Percentiles rank a stretch among this genome's conserved stretches.
Evolutionary conservation across 2,797 vertebrate genomes (phyloP).

Genomic region (Epinephelus awoara): DNA sequence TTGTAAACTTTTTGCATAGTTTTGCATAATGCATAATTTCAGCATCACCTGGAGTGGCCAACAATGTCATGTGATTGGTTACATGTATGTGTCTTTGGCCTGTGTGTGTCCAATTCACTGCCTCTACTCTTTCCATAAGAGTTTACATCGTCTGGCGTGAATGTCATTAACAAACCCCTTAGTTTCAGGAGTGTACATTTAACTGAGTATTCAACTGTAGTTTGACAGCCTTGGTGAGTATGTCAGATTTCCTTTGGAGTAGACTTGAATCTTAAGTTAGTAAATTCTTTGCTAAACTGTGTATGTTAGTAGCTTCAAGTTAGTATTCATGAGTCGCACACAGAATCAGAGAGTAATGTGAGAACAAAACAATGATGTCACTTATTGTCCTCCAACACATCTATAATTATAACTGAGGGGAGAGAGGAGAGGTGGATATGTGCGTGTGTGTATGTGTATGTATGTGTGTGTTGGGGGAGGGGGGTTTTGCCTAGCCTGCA

Average conservation of each 20-base stretch:
- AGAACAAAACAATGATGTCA: conserved; percentile 76
- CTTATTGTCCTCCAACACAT: conserved; percentile 71
- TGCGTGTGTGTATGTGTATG: conserved; percentile 4
- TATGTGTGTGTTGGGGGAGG: conserved; percentile 26
- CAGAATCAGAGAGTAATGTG: conserved; percentile 48
- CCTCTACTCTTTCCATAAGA: neutral
- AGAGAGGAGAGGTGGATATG: conserved; percentile 20
- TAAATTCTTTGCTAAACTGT: neutral
- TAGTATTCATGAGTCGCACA: conserved; percentile 49
- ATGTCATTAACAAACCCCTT: conserved; percentile 12
- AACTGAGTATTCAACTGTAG: neutral
- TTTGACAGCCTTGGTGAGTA: neutral
- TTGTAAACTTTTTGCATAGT: neutral
- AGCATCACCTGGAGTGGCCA: neutral
- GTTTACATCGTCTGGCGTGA: neutral
- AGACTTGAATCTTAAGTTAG: neutral
- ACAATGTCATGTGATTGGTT: neutral
- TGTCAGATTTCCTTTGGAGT: neutral
- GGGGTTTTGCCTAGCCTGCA: conserved; percentile 60
- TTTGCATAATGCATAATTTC: neutral
- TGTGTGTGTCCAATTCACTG: conserved; percentile 9
- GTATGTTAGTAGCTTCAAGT: conserved; percentile 28
- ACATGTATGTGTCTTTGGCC: conserved; percentile 4
- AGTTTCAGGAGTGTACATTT: neutral
- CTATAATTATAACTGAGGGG: conserved; percentile 71